phyloP scores from a whole-genome alignment of 2,888 invertebrate genomes.

The Epistrophella euchroma region DNA sequence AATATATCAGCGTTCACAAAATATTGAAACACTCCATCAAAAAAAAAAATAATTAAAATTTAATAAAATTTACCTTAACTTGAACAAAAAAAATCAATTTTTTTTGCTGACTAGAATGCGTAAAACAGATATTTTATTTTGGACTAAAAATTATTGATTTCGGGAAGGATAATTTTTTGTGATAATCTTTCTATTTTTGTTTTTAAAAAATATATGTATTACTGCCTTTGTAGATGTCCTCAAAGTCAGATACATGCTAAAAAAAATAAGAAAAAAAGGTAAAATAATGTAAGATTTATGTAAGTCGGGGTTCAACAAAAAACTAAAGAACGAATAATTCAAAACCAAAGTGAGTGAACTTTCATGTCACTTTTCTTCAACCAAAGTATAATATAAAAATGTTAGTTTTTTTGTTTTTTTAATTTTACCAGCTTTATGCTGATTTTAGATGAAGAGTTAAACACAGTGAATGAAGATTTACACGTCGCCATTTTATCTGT shows the following conservation, averaged over 20 bases:
- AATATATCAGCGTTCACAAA: neutral
- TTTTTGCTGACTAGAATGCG: constrained; percentile 60
- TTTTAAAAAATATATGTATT: constrained; percentile 94
- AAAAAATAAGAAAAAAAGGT: constrained; percentile 80
- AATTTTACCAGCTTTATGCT: constrained; percentile 45
- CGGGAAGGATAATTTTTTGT: neutral
- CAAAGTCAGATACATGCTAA: constrained; percentile 89
- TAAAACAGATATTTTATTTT: constrained; percentile 31
- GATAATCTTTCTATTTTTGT: neutral
- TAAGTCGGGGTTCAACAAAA: neutral
- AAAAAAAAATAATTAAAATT: neutral
- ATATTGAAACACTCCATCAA: constrained; percentile 23
- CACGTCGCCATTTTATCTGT: constrained; percentile 16
- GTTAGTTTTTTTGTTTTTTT: constrained; percentile 5
- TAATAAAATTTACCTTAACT: constrained; percentile 63
- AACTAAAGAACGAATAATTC: constrained; percentile 30
- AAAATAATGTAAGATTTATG: constrained; percentile 44
- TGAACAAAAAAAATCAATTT: constrained; percentile 41
- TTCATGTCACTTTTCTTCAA: constrained; percentile 48
- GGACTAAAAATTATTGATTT: constrained; percentile 23
- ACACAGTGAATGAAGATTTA: neutral
- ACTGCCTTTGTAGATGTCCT: constrained; percentile 89
- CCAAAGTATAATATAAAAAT: neutral
- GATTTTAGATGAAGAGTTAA: neutral
- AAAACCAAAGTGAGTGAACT: constrained; percentile 41